These are phyloP conservation scores for Mellivora capensis DNA, from an alignment of 2,113 vertebrate genomes.

Conservation along the genomic window DNA sequence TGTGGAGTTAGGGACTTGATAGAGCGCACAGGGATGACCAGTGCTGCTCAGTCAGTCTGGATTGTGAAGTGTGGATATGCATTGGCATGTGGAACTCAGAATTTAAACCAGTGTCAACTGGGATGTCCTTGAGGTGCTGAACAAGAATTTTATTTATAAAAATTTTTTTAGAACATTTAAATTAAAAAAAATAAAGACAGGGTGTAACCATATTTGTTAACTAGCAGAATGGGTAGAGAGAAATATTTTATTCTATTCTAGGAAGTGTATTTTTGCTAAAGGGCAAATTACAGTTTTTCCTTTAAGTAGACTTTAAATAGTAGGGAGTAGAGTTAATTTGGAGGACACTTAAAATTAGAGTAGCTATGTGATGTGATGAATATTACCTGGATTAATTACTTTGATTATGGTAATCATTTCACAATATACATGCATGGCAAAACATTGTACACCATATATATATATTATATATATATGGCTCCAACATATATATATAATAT, in stretches of 20 bases:
- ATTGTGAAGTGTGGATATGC: neutral
- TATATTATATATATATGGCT: too few species aligned
- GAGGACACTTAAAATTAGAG: neutral
- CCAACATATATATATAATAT: neutral
- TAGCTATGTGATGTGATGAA: neutral
- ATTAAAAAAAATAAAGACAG: neutral
- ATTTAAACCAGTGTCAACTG: neutral
- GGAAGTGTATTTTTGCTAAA: too few species aligned
- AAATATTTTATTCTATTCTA: neutral
- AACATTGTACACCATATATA: neutral
- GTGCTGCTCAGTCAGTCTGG: neutral
- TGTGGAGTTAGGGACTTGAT: neutral
- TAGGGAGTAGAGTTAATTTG: neutral
- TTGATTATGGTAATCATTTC: neutral
- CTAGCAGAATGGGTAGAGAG: neutral
- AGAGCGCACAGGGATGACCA: neutral
- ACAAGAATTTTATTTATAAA: neutral
- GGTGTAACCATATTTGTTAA: neutral
- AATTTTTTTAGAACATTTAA: neutral
- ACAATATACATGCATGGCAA: neutral
- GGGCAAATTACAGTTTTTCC: neutral
- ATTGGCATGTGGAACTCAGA: neutral
- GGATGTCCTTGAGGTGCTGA: neutral
- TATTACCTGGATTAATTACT: neutral
- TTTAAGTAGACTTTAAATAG: neutral